Conservation (phyloP, 2,113 vertebrate species). For the Peromyscus californicus region DNA sequence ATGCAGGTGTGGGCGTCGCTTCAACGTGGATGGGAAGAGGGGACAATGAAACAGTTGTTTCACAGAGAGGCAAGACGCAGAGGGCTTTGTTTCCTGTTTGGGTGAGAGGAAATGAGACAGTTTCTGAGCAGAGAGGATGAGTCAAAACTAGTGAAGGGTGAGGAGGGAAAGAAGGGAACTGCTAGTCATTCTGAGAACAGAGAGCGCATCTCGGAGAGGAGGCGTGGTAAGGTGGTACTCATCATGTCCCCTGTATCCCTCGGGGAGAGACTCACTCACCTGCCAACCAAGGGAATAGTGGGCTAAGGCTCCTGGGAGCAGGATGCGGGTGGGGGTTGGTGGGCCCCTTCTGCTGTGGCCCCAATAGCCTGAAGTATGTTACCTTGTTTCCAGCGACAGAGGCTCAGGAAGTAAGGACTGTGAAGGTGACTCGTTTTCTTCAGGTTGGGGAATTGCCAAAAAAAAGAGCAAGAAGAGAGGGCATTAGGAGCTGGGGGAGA, state of each 20-base stretch:
- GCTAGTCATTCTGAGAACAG: neutral
- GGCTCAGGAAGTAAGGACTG: neutral
- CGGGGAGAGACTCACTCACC: neutral
- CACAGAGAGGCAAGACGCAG: neutral
- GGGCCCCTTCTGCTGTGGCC: neutral
- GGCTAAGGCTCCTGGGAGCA: neutral
- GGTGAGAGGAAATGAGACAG: neutral
- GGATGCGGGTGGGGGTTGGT: neutral
- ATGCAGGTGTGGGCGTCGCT: neutral
- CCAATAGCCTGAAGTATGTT: rapidly evolving
- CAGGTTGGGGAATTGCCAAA: neutral
- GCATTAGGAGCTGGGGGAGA: neutral
- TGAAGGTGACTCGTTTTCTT: neutral
- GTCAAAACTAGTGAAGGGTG: neutral
- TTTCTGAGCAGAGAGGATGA: slow-evolving; percentile 42
- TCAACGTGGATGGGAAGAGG: neutral
- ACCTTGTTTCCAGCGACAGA: neutral
- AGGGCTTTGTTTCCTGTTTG: neutral
- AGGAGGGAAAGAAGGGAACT: neutral
- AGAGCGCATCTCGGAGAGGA: neutral
- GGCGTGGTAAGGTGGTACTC: neutral
- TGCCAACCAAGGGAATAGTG: neutral
- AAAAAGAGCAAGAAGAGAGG: neutral
- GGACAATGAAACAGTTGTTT: neutral
- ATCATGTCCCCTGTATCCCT: rapidly evolving